Percentiles rank a stretch among this genome's conserved stretches.
Conservation (phyloP, 2,797 vertebrate genomes). For the Cheirogaleus major region DNA sequence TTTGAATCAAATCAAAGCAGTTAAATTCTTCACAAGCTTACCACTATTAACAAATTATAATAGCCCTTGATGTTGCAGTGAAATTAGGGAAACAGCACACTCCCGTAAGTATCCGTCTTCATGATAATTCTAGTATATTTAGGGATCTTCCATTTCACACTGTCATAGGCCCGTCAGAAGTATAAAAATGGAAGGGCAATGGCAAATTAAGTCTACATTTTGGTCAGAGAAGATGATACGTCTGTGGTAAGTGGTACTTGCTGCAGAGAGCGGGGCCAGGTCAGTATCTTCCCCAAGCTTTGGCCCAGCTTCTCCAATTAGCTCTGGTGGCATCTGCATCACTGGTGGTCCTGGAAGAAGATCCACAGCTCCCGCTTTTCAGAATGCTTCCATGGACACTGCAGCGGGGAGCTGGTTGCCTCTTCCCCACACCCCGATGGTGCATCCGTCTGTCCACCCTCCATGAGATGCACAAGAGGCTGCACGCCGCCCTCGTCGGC, state of each 20-base stretch:
- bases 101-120: background rate
- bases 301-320: background rate
- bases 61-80: background rate
- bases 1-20: background rate
- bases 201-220: background rate
- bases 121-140: background rate
- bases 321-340: background rate
- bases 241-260: background rate
- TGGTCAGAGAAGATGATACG: background rate
- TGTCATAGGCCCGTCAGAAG: background rate
- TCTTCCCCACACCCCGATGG: fast-evolving
- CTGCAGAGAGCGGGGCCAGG: no score
- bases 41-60: background rate
- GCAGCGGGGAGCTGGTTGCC: background rate
- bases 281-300: background rate
- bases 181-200: background rate
- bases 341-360: no score
- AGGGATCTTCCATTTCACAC: background rate
- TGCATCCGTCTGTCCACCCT: background rate
- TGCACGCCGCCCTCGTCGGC: background rate
- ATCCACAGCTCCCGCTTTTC: background rate
- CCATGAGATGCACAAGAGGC: background rate
- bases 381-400: background rate
- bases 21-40: background rate
- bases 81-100: background rate